These are phyloP conservation scores for Sminthopsis crassicaudata DNA, from an alignment of 2,113 vertebrate genomes.

Conservation along the genomic window DNA sequence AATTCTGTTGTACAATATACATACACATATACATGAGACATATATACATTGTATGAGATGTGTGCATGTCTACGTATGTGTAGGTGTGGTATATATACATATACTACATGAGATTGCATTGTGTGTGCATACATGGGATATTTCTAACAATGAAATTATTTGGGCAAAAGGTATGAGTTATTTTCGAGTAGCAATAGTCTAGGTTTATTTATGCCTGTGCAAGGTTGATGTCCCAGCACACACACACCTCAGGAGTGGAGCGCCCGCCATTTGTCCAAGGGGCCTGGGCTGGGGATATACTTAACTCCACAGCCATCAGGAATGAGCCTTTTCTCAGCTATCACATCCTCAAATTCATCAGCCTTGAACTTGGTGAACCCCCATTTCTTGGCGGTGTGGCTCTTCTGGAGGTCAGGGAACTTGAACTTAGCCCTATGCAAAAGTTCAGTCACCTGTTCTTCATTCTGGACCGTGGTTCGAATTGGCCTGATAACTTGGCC, in stretches of 20 bases:
- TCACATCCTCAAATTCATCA: conserved; percentile 90
- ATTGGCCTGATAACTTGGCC: conserved; percentile 97
- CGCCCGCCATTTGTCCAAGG: conserved; percentile 89
- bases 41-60: too few relatives aligned
- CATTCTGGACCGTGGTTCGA: conserved; percentile 93
- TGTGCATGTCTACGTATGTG: background rate
- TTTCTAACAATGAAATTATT: background rate
- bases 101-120: background rate
- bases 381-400: conserved; percentile 97
- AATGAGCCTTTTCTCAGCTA: conserved; percentile 92
- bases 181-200: background rate
- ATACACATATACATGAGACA: background rate
- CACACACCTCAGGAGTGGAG: conserved; percentile 82
- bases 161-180: background rate
- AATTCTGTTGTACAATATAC: background rate
- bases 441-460: conserved; percentile 89
- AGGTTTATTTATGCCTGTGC: background rate
- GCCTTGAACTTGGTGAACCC: conserved; percentile 96
- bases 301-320: conserved; percentile 94
- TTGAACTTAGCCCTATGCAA: background rate
- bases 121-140: background rate
- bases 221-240: background rate
- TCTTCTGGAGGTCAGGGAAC: conserved; percentile 73
- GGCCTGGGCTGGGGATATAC: conserved; percentile 91
- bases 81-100: background rate